Evolutionary conservation across 2,113 vertebrate genomes (phyloP).

Genomic region (Tachuris rubrigastra): DNA sequence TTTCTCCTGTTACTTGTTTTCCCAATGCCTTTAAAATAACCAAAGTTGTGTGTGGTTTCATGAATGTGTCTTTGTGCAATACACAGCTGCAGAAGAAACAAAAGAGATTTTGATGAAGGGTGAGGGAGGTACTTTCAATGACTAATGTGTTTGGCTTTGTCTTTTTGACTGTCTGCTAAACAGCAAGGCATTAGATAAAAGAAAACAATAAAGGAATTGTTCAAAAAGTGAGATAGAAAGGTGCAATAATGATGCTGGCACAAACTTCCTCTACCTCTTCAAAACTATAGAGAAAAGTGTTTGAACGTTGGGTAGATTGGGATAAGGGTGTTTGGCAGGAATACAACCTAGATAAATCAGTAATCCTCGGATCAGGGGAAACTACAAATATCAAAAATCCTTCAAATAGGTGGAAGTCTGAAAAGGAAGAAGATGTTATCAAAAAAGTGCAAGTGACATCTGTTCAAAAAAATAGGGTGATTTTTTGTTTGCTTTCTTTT

Average conservation of each 20-base stretch:
- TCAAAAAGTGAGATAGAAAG: background rate
- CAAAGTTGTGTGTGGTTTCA: background rate
- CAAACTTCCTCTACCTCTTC: background rate
- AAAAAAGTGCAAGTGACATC: background rate
- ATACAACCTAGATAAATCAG: background rate
- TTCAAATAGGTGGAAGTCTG: background rate
- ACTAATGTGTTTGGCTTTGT: background rate
- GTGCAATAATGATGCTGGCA: background rate
- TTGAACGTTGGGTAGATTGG: background rate
- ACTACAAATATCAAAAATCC: background rate
- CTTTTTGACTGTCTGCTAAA: background rate
- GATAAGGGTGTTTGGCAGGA: background rate
- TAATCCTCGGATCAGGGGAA: background rate
- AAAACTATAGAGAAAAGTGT: background rate
- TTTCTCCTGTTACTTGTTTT: background rate
- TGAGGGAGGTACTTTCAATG: background rate
- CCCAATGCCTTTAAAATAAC: background rate
- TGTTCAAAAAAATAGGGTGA: background rate
- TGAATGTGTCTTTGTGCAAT: conserved; percentile 24
- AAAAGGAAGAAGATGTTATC: background rate
- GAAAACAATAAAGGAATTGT: background rate
- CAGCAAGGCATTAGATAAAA: background rate
- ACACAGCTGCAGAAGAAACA: conserved; percentile 50
- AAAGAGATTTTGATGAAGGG: background rate
- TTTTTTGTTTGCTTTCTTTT: background rate